Evolutionary conservation across 2,113 vertebrate genomes (phyloP).

Genomic region (Dicaeum eximium): DNA sequence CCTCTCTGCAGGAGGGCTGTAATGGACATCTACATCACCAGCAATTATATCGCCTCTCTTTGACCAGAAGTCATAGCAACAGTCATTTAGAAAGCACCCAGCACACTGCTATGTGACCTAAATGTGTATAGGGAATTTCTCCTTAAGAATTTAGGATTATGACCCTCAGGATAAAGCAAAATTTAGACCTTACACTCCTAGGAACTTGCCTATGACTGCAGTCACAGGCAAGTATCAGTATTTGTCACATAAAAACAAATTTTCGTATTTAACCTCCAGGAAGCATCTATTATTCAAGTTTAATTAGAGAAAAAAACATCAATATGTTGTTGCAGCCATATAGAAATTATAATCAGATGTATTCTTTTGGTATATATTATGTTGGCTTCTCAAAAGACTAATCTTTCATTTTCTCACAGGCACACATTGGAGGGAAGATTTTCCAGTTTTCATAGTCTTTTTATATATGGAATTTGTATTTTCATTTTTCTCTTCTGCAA

Average conservation of each 20-base stretch:
- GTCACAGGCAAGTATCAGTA: background rate
- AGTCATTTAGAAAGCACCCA: background rate
- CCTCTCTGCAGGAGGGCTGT: background rate
- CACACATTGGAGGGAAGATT: background rate
- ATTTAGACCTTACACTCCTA: background rate
- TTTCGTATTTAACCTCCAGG: background rate
- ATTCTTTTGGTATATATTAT: background rate
- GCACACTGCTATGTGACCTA: background rate
- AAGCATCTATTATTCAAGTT: background rate
- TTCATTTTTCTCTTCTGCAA: background rate
- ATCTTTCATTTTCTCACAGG: background rate
- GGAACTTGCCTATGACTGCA: background rate
- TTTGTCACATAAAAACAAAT: background rate
- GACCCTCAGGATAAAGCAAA: background rate
- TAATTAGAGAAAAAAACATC: background rate
- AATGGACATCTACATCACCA: background rate
- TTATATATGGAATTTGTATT: background rate
- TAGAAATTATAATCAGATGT: background rate
- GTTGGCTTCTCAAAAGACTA: background rate
- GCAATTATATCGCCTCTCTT: background rate
- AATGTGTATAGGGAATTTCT: background rate
- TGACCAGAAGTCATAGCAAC: background rate
- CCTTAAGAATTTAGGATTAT: background rate
- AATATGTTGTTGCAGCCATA: background rate
- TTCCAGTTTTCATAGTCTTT: background rate